A percentile compares a stretch with the other conserved stretches of the same genome.
These are phyloP conservation scores for Frieseomelitta varia DNA, from an alignment of 1,140 invertebrate species.

Conservation along the genomic window DNA sequence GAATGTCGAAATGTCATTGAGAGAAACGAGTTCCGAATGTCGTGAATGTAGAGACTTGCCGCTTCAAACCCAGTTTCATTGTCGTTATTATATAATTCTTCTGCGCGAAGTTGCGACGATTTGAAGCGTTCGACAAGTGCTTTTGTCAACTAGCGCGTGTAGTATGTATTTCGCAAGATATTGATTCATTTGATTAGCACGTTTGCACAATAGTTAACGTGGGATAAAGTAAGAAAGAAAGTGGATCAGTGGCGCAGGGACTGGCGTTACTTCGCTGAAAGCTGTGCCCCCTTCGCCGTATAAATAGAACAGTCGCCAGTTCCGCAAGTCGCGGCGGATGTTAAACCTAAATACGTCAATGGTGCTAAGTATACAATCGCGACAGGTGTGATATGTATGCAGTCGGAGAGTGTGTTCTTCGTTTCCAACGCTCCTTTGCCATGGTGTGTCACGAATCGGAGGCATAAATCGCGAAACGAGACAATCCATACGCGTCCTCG, in stretches of 20 bases:
- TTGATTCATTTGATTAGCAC: no score
- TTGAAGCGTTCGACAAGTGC: no score
- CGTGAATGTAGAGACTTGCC: no score
- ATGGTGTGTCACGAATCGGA: neutral
- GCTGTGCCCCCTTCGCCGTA: neutral
- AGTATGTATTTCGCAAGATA: no score
- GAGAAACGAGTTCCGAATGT: no score
- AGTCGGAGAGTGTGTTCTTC: neutral
- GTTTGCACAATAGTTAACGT: no score
- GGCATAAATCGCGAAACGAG: neutral
- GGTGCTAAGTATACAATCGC: neutral
- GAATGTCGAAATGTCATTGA: no score
- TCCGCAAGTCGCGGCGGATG: neutral
- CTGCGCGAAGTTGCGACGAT: no score
- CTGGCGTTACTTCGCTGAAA: neutral
- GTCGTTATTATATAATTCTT: no score
- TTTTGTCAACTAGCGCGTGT: no score
- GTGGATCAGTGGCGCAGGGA: neutral
- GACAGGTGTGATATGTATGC: constrained; percentile 4
- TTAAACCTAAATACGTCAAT: constrained; percentile 21
- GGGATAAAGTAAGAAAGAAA: neutral
- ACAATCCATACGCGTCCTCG: neutral
- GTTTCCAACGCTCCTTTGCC: neutral
- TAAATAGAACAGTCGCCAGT: neutral
- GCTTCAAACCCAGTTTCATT: no score